Percentiles rank a stretch among this genome's conserved stretches.
Evolutionary conservation across 2,113 vertebrate species (phyloP).

Genomic region (Gobio gobio): DNA sequence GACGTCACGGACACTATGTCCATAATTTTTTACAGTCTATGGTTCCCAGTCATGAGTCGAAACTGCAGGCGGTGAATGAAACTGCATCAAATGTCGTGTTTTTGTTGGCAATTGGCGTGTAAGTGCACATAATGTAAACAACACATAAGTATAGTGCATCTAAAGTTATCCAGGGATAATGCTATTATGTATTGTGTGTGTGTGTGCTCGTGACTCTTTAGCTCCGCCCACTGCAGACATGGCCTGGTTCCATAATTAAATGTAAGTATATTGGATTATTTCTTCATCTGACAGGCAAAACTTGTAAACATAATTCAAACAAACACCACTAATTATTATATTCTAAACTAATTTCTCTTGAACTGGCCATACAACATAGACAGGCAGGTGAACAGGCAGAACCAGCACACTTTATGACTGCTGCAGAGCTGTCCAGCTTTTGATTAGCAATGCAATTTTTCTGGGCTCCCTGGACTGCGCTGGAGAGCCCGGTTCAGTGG

Average conservation of each 20-base stretch:
- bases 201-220: no score
- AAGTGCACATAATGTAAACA: no score
- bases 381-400: neutral
- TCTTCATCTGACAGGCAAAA: neutral
- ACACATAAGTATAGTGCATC: no score
- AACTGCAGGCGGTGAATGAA: no score
- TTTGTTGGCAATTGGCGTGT: no score
- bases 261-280: neutral
- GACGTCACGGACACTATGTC: no score
- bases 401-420: constrained; percentile 7
- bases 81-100: no score
- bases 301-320: neutral
- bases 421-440: constrained; percentile 16
- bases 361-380: constrained; percentile 10
- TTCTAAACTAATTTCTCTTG: neutral
- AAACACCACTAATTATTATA: neutral
- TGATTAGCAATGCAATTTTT: constrained; percentile 38
- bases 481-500: constrained; percentile 13
- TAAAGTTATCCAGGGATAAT: no score
- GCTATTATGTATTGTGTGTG: no score
- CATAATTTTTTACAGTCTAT: no score
- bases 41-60: no score
- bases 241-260: neutral
- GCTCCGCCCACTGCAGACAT: neutral
- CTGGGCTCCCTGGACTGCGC: constrained; percentile 12